Percentiles rank a stretch among this genome's conserved stretches.
Conservation (phyloP, 2,797 vertebrate species). For the Acridotheres tristis region DNA sequence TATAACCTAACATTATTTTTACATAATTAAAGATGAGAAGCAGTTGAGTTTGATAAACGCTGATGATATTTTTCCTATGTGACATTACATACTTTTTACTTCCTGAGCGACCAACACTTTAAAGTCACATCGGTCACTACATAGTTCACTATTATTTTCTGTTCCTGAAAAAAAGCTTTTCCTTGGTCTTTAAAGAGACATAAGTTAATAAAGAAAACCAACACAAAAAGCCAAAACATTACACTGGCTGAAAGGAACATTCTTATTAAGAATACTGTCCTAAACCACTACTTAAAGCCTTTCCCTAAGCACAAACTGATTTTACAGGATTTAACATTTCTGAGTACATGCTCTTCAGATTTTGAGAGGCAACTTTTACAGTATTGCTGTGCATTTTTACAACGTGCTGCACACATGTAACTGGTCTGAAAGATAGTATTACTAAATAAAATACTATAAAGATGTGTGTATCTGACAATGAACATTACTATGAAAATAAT, state of each 20-base stretch:
- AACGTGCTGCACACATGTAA: background rate
- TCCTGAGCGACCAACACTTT: background rate
- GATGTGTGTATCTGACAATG: background rate
- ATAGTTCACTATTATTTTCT: background rate
- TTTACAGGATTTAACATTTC: background rate
- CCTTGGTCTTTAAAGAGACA: background rate
- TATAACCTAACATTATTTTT: background rate
- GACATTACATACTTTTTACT: background rate
- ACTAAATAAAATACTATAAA: background rate
- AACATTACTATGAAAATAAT: background rate
- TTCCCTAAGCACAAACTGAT: background rate
- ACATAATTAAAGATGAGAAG: background rate
- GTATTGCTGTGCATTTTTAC: background rate
- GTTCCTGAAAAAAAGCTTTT: background rate
- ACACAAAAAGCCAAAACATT: background rate
- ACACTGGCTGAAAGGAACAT: background rate
- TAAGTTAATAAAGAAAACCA: background rate
- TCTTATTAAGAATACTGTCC: background rate
- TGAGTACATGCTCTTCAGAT: background rate
- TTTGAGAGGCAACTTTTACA: background rate
- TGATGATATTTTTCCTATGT: background rate
- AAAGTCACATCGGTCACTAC: background rate
- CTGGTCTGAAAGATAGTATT: background rate
- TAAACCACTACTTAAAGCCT: background rate
- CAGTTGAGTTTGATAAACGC: background rate